Evolutionary conservation across 2,113 vertebrate species (phyloP).

Genomic region (Pterophyllum scalare): DNA sequence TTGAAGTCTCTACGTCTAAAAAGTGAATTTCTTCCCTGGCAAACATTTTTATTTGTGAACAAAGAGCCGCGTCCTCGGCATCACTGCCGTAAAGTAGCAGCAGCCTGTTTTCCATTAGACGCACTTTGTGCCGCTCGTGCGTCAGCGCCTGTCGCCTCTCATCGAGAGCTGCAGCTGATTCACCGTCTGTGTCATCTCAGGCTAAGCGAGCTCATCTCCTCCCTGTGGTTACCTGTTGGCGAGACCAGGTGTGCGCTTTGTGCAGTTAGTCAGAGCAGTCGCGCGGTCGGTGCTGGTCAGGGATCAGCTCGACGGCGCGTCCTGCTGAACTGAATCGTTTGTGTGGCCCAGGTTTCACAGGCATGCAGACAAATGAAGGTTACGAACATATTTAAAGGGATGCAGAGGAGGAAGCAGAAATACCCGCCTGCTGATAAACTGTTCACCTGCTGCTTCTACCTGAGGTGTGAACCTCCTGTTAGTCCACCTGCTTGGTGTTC

Average conservation of each 20-base stretch:
- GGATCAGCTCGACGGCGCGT: not conserved
- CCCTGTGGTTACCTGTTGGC: slow-evolving; percentile 19
- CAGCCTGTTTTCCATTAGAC: not conserved
- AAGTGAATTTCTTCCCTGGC: too few species aligned
- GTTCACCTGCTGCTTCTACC: not conserved
- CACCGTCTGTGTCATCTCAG: not conserved
- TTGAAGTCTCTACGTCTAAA: not conserved
- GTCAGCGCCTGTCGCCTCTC: too few species aligned
- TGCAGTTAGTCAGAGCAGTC: not conserved
- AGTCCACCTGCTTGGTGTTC: not conserved
- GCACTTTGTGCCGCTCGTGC: not conserved
- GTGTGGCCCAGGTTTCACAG: too few species aligned
- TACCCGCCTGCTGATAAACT: not conserved
- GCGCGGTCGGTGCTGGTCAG: not conserved
- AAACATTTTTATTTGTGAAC: not conserved
- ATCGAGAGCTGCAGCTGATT: not conserved
- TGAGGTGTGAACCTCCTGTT: not conserved
- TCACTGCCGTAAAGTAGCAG: not conserved
- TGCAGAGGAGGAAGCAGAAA: not conserved
- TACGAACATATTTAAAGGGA: not conserved
- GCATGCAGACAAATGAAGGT: not conserved
- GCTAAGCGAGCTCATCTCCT: slow-evolving; percentile 10
- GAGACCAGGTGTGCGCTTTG: slow-evolving; percentile 13
- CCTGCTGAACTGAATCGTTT: not conserved
- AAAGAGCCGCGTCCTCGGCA: not conserved